Conservation (phyloP, 1,140 invertebrate genomes). For the Drosophila fuyamai region DNA sequence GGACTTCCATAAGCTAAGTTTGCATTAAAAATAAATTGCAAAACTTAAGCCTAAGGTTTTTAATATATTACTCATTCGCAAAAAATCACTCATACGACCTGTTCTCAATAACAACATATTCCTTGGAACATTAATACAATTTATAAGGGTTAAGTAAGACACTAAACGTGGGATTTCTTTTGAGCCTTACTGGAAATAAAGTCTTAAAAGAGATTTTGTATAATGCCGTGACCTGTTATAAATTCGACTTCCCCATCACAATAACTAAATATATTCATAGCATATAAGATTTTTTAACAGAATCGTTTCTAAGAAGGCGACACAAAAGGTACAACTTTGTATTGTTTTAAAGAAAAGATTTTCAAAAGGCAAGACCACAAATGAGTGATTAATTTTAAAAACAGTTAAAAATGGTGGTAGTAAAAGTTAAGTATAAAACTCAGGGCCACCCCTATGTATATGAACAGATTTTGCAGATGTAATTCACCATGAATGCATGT, state of each 20-base stretch:
- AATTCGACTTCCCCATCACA: too few relatives aligned
- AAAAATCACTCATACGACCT: background rate
- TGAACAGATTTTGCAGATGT: slow-evolving; percentile 25
- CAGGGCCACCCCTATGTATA: slow-evolving; percentile 9
- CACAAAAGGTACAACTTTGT: background rate
- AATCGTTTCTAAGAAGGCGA: too few relatives aligned
- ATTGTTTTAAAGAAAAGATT: background rate
- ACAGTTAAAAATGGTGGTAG: too few relatives aligned
- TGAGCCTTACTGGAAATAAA: slow-evolving; percentile 1
- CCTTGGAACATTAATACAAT: too few relatives aligned
- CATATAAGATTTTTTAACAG: background rate
- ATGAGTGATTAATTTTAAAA: slow-evolving; percentile 7
- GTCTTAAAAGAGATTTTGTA: background rate
- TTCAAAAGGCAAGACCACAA: slow-evolving; percentile 1
- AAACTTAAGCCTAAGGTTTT: background rate
- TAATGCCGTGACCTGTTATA: background rate
- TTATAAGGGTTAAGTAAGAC: background rate
- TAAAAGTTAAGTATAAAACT: background rate
- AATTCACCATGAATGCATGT: slow-evolving; percentile 12
- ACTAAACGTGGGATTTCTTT: background rate
- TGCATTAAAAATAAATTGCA: background rate
- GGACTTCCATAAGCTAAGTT: slow-evolving; percentile 4
- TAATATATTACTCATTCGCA: background rate
- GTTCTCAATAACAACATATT: background rate
- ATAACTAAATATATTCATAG: background rate